phyloP scores from a whole-genome alignment of 2,113 vertebrate genomes.

The Microtus richardsoni region DNA sequence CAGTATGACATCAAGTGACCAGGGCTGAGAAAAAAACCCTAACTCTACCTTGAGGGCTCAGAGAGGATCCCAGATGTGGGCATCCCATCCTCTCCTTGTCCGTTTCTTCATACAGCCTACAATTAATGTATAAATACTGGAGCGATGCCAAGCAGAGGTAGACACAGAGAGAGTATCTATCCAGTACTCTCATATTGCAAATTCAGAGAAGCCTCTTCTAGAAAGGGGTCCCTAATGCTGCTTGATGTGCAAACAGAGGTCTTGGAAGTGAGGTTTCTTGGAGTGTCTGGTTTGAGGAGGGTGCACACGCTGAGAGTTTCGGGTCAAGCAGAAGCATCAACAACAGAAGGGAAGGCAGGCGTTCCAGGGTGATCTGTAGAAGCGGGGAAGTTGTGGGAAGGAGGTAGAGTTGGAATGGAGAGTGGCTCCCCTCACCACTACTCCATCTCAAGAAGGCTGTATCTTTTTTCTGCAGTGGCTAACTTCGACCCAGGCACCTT shows the following conservation, averaged over 20 bases:
- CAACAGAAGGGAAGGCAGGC: background rate
- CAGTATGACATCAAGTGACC: background rate
- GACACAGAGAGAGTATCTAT: background rate
- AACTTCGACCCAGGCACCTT: conserved; percentile 97
- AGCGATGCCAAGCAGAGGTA: background rate
- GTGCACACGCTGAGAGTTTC: background rate
- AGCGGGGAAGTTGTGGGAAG: background rate
- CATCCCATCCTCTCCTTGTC: background rate
- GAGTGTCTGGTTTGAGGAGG: background rate
- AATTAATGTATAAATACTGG: background rate
- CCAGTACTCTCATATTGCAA: background rate
- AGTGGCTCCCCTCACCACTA: background rate
- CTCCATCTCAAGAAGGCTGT: background rate
- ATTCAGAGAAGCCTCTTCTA: background rate
- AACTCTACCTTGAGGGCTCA: background rate
- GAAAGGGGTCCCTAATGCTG: background rate
- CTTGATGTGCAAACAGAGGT: background rate
- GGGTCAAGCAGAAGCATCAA: background rate
- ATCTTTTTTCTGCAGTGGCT: conserved; percentile 88
- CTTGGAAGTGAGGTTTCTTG: background rate
- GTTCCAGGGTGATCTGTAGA: background rate
- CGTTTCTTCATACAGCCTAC: background rate
- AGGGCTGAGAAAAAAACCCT: background rate
- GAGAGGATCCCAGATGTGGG: background rate
- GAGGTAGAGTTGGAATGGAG: background rate